Percentiles rank a stretch among this genome's conserved stretches.
Conservation (phyloP, 2,113 vertebrate genomes). For the Burhinus bistriatus region DNA sequence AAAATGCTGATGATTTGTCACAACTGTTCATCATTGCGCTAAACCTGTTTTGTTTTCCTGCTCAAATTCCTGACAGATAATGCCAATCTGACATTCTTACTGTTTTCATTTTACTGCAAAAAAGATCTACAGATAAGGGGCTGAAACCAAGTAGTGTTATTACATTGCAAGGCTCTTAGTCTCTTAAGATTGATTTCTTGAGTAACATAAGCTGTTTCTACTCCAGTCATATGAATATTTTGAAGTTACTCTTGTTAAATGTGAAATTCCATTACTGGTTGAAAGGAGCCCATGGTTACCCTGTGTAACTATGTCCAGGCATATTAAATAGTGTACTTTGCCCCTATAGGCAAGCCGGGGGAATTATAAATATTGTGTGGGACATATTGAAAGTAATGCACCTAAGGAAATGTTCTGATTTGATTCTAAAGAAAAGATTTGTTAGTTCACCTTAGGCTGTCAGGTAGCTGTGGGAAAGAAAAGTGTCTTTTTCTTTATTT, state of each 20-base stretch:
- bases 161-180: constrained; percentile 22
- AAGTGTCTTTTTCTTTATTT: neutral
- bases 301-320: neutral
- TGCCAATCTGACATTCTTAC: constrained; percentile 41
- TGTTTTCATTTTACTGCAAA: constrained; percentile 52
- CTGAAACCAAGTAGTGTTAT: constrained; percentile 52
- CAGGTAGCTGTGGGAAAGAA: neutral
- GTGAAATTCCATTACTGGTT: neutral
- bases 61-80: constrained; percentile 53
- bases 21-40: constrained; percentile 51
- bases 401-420: neutral
- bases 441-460: neutral
- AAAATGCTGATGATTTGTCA: constrained; percentile 56
- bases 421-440: neutral
- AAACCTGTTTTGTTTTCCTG: constrained; percentile 61
- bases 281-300: neutral
- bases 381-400: neutral
- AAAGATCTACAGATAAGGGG: constrained; percentile 44
- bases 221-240: constrained; percentile 19
- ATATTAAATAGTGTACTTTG: neutral
- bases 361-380: neutral
- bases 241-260: constrained; percentile 13
- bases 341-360: neutral
- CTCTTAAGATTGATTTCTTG: constrained; percentile 50
- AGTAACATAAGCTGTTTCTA: constrained; percentile 31